phyloP scores from a whole-genome alignment of 2,888 invertebrate species.

The Scrobipalpa costella region DNA sequence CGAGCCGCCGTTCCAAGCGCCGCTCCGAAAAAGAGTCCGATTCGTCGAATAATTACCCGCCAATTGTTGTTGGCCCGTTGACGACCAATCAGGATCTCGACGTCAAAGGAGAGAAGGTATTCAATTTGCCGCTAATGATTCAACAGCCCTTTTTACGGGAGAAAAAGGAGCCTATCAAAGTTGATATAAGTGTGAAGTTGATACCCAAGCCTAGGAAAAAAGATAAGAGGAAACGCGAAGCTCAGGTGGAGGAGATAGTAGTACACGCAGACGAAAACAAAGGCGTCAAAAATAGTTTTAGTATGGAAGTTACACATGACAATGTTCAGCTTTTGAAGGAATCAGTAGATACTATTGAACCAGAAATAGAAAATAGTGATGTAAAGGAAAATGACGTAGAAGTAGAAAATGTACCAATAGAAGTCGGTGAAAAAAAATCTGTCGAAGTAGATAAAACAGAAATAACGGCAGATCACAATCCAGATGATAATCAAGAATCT shows the following conservation, averaged over 20 bases:
- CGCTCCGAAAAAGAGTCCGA: slow-evolving; percentile 80
- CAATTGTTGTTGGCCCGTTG: slow-evolving; percentile 73
- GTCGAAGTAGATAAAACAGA: background rate
- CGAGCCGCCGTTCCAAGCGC: slow-evolving; percentile 70
- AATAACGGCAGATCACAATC: background rate
- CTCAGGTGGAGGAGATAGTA: slow-evolving; percentile 57
- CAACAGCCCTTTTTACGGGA: slow-evolving; percentile 82
- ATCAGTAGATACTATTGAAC: slow-evolving; percentile 57
- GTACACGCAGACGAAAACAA: slow-evolving; percentile 53
- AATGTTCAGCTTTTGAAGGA: slow-evolving; percentile 64
- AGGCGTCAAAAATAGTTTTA: slow-evolving; percentile 67
- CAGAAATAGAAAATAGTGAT: slow-evolving; percentile 30
- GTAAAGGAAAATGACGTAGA: slow-evolving; percentile 35
- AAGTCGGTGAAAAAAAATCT: slow-evolving; percentile 7
- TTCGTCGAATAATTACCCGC: slow-evolving; percentile 79
- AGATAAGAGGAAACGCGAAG: slow-evolving; percentile 64
- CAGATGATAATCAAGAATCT: background rate
- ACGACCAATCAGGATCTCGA: slow-evolving; percentile 79
- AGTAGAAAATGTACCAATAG: slow-evolving; percentile 31
- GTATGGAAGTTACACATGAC: slow-evolving; percentile 70
- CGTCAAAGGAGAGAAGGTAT: slow-evolving; percentile 67
- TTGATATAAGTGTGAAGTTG: slow-evolving; percentile 89
- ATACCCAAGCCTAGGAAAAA: slow-evolving; percentile 82
- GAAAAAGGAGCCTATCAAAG: slow-evolving; percentile 87
- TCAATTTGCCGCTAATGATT: slow-evolving; percentile 77